Conservation (phyloP, 1,140 invertebrate species). For the Tetragnatha versicolor region DNA sequence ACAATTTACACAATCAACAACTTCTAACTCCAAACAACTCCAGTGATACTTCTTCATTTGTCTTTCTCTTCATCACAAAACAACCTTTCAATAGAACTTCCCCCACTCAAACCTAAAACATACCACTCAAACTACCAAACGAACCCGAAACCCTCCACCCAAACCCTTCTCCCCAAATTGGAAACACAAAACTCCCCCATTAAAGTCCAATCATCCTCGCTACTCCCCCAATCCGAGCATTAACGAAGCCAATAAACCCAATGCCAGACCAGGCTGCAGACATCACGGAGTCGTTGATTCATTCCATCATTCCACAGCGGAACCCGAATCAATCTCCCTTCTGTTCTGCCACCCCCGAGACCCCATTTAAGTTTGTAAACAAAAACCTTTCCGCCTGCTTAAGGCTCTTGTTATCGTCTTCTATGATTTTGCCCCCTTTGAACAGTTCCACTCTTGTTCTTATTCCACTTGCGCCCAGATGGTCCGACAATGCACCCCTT, state of each 20-base stretch:
- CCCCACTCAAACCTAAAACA: too few relatives aligned
- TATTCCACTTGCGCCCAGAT: slow-evolving; percentile 4
- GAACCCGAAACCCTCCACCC: too few relatives aligned
- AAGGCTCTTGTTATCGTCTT: slow-evolving; percentile 14
- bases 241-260: neutral
- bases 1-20: too few relatives aligned
- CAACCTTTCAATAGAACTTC: too few relatives aligned
- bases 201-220: too few relatives aligned
- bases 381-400: slow-evolving; percentile 15
- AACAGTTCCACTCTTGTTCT: neutral
- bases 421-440: neutral
- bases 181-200: too few relatives aligned
- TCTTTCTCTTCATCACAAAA: too few relatives aligned
- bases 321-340: slow-evolving; percentile 11
- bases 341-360: neutral
- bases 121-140: too few relatives aligned
- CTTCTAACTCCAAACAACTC: too few relatives aligned
- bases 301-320: too few relatives aligned
- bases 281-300: neutral
- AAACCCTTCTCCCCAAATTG: too few relatives aligned
- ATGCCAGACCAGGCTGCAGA: neutral
- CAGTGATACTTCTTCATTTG: too few relatives aligned
- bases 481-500: slow-evolving; percentile 24
- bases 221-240: neutral
- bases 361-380: slow-evolving; percentile 39